Evolutionary conservation across 2,888 invertebrate genomes (phyloP), one percentile per base, ranked within the genome.

Genomic region (Leptodirus hochenwartii): DNA sequence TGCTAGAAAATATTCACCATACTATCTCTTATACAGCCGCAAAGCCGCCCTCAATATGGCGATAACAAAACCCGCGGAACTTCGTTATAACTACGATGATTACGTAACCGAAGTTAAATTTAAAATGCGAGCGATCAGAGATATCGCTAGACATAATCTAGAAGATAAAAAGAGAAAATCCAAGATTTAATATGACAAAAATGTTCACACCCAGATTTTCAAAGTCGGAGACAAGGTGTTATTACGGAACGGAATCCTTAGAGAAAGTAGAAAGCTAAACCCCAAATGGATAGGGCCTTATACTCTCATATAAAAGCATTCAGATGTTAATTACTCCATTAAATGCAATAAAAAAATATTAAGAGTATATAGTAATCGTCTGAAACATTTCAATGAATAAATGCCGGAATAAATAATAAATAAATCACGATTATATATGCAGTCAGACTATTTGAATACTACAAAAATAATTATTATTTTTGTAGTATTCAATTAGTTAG

Each of bases 1-100:
- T 2, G 27, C 32, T 5, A 40, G 39, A 2, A 37, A 33, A 6
- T 38, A 30, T 15, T 29, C 35, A 4, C 40, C 40, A 1, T 32
- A 34, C 15, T 28, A 30, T 12, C 13, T 41, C 8, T n/a, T 33
- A 10, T 36, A 31, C 17, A 39, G 38, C 4, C 9, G 26, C 9
- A 30, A 36, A 17, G 30, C 36, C 9, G 17, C 9, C 15, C 23
- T 34, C 15, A 31, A 31, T 2, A n/a, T 13, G 9, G n/a, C 23
- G 8, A 27, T 32, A 15, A 12, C 14, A 10, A 14, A 17, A 15
- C n/a, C 6, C n/a, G 15, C 13, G 17, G 9, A 33, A 24, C 6
- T 32, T 16, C 5, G 9, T 5, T 32, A 33, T 17, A 33, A 15
- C 12, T 32, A 33, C 17, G 33, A 33, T 17, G 20, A 31, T 33